Conservation (phyloP, 2,888 invertebrate species). For the Argyra leucocephala region DNA sequence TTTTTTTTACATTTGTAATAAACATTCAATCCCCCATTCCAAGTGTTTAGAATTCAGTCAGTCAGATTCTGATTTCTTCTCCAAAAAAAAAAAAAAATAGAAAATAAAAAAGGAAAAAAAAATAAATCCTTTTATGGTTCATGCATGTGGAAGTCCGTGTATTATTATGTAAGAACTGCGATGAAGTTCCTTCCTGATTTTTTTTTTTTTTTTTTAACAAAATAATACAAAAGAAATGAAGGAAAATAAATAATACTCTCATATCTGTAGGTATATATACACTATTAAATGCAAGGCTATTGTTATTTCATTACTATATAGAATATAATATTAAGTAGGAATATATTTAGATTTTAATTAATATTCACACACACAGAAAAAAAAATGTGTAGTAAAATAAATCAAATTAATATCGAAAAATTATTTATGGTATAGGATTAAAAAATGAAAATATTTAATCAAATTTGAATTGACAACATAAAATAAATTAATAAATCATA, state of each 20-base stretch:
- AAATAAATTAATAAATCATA: too few relatives aligned
- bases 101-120: not conserved
- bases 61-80: too few relatives aligned
- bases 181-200: constrained; percentile 1
- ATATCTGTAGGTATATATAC: too few relatives aligned
- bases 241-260: too few relatives aligned
- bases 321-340: not conserved
- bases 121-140: not conserved
- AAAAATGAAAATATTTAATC: too few relatives aligned
- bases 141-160: constrained; percentile 1
- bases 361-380: not conserved
- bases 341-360: not conserved
- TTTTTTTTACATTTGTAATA: too few relatives aligned
- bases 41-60: not conserved
- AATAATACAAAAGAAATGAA: not conserved
- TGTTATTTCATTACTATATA: not conserved
- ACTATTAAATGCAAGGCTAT: not conserved
- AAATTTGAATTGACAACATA: too few relatives aligned
- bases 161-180: not conserved
- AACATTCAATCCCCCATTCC: not conserved
- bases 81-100: not conserved
- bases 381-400: too few relatives aligned
- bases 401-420: too few relatives aligned
- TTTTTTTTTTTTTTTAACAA: too few relatives aligned
- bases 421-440: too few relatives aligned